Evolutionary conservation across 2,797 vertebrate species (phyloP), one percentile per base, ranked within the genome.

Genomic region (Spondyliosoma cantharus): DNA sequence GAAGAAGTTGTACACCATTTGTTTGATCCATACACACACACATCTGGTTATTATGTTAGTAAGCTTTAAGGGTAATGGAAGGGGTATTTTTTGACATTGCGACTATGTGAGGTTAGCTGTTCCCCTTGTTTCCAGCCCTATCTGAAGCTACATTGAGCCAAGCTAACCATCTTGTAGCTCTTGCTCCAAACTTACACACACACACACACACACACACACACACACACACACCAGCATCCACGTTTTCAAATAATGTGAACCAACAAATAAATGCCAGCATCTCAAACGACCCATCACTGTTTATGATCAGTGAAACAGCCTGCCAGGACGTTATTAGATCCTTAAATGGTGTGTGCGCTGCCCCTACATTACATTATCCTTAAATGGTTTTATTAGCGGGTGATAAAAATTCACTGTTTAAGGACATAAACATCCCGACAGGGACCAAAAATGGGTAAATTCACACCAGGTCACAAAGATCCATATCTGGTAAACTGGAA

Each of bases 301-400:
- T 78, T 74, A 84, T 52, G 59, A 75, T 62, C 61, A 50, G 25
- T 13, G 46, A 59, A 43, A 27, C 50, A 63, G 29, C 37, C 37
- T 64, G n/a, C 70, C 27, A 16, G 61, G 22, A 70, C 3, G 3
- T 29, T 37, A 8, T 67, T 57, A 53, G 7, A 61, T 19, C 67
- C 67, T 76, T 82, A 79, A 61, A 74, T 56, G 69, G 59, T 62
- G 22, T n/a, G 32, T 64, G 11, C 42, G 53, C 58, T 60, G 71
- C 37, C 61, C 3, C n/a, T 48, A 17, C 0, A 1, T n/a, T 74
- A 73, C 19, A 29, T 17, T 7, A 42, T 58, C 69, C 54, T 59
- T 57, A 57, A 80, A 80, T 37, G 50, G 37, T 58, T 78, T 67
- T 58, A 73, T 54, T 24, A 58, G 53, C 32, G 22, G 20, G 32